Base-by-base conservation (phyloP, 1,140 invertebrate species). In the Megalopta genalis region DNA sequence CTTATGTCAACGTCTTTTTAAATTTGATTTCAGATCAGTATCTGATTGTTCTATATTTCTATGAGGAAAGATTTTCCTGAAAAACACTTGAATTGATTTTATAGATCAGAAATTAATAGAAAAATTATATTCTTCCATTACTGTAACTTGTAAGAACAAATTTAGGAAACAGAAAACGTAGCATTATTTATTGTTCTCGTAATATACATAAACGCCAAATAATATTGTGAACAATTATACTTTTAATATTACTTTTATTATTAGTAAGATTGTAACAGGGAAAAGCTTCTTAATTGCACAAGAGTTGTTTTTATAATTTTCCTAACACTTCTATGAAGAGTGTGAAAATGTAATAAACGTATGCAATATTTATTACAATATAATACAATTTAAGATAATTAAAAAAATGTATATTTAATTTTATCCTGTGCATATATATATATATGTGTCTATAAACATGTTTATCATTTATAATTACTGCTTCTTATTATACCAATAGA, bases 281-380 rank as follows among this genome's bases (percentile, higher is more conserved):
- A 7, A 37, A 77, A 49, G n/a, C 46, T 62, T 23, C 62, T 70
- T 63, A 32, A 49, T 62, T 37, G 39, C 27, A 21, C 32, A n/a
- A 60, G 14, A 63, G 6, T 57, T 21, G n/a, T 57, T 8, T 70
- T 71, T n/a, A 65, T 23, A 9, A 16, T 37, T 77, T 27, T 52
- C 27, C 37, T 6, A 63, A 77, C 49, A 64, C 69, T 39, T 74
- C 16, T n/a, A 10, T 16, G 16, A 59, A 66, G 49, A 81, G 21
- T 65, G 66, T 74, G 49, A 10, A 65, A 64, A 46, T 39, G 46
- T 84, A 63, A 82, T 81, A 77, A 82, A 84, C 59, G 77, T 77
- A 81, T 81, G 62, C 68, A 37, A 83, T 86, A 87, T 87, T 86
- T 84, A 86, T 86, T 88, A 64, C 59, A 86, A 68, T 77, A 67